Evolutionary conservation across 2,888 invertebrate species (phyloP).

Genomic region (Drosophila rellima): DNA sequence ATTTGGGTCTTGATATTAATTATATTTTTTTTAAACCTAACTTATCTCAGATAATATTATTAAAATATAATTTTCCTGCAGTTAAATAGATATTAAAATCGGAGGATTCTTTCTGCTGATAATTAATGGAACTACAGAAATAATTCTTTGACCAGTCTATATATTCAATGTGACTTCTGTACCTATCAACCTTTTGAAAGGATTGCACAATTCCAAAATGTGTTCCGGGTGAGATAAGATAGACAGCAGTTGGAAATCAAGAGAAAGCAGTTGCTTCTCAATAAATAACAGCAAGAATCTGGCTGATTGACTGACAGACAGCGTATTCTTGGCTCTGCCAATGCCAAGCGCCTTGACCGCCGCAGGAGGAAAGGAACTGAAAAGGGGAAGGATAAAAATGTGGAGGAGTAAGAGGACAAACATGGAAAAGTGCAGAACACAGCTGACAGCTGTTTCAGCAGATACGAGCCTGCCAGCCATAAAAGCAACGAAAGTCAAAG

Average conservation of each 20-base stretch:
- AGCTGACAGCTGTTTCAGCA: slow-evolving; percentile 73
- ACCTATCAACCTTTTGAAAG: not conserved
- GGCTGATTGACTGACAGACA: slow-evolving; percentile 33
- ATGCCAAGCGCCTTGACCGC: slow-evolving; percentile 48
- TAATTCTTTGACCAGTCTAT: not conserved
- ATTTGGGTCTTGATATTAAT: not conserved
- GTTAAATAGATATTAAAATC: not conserved
- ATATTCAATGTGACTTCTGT: not conserved
- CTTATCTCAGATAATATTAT: not conserved
- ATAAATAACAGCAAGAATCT: slow-evolving; percentile 43
- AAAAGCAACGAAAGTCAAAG: slow-evolving; percentile 58
- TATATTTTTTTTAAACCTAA: too few species aligned
- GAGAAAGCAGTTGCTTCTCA: slow-evolving; percentile 20
- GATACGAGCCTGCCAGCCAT: slow-evolving; percentile 50
- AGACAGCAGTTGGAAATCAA: slow-evolving; percentile 5
- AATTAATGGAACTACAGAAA: not conserved
- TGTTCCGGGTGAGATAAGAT: slow-evolving; percentile 4
- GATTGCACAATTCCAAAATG: not conserved
- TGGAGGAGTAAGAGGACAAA: not conserved
- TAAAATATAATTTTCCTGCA: not conserved
- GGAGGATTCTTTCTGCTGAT: not conserved
- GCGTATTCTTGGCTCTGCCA: slow-evolving; percentile 29
- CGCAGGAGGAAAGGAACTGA: slow-evolving; percentile 25
- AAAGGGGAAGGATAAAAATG: not conserved
- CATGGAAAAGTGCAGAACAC: slow-evolving; percentile 51